phyloP scores from a whole-genome alignment of 2,113 vertebrate species.

The Anolis sagrei region DNA sequence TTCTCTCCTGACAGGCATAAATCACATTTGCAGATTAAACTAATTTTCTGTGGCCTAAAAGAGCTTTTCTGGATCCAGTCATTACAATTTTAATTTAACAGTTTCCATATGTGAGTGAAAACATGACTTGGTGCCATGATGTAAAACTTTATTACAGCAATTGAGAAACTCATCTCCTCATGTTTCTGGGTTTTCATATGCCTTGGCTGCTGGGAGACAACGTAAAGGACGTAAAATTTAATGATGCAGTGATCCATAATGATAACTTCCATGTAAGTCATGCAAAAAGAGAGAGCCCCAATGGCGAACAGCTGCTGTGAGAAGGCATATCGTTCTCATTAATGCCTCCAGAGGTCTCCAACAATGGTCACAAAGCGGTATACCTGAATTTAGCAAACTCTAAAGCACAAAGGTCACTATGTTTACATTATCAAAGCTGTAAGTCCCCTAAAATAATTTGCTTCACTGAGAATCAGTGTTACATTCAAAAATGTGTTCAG shows the following conservation, averaged over 20 bases:
- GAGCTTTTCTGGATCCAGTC: slow-evolving; percentile 66
- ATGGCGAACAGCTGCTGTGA: slow-evolving; percentile 28
- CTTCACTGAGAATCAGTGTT: not conserved
- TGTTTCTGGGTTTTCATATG: slow-evolving; percentile 54
- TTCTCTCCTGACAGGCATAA: slow-evolving; percentile 59
- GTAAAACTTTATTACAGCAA: slow-evolving; percentile 57
- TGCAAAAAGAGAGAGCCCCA: slow-evolving; percentile 31
- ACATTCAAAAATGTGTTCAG: not conserved
- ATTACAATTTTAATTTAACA: slow-evolving; percentile 74
- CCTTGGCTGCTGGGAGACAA: slow-evolving; percentile 58
- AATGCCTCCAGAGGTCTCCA: not conserved
- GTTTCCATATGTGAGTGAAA: slow-evolving; percentile 73
- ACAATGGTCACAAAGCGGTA: not conserved
- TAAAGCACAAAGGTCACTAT: not conserved
- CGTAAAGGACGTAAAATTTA: slow-evolving; percentile 54
- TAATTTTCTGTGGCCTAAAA: slow-evolving; percentile 75
- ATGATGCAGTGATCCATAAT: slow-evolving; percentile 63
- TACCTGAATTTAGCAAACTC: not conserved
- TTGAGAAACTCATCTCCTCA: slow-evolving; percentile 63
- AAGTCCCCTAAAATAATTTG: not conserved
- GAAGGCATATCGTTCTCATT: slow-evolving; percentile 19
- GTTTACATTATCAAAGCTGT: not conserved
- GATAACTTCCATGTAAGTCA: slow-evolving; percentile 55
- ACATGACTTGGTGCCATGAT: slow-evolving; percentile 61
- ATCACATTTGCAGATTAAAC: slow-evolving; percentile 74